Conservation (phyloP, 2,113 vertebrate species). For the Poeciliopsis prolifica region DNA sequence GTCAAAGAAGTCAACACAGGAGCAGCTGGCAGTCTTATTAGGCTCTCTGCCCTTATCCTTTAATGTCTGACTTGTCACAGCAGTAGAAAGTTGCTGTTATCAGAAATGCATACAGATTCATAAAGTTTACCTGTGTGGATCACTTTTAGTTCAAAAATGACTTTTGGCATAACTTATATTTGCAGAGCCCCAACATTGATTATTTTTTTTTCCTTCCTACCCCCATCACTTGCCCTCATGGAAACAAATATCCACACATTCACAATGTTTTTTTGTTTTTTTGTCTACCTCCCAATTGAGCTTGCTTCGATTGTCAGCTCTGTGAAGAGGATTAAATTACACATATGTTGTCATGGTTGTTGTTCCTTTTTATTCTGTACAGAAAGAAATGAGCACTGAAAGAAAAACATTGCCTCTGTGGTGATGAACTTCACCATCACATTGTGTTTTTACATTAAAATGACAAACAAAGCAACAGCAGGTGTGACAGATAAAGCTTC, state of each 20-base stretch:
- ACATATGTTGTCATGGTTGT: slow-evolving; percentile 77
- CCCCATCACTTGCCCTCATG: slow-evolving; percentile 12
- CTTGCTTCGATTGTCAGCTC: slow-evolving; percentile 80
- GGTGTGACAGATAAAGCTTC: neutral
- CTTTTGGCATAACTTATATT: slow-evolving; percentile 85
- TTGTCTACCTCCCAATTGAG: slow-evolving; percentile 70
- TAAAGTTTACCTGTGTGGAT: slow-evolving; percentile 81
- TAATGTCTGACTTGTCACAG: slow-evolving; percentile 76
- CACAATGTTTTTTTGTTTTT: slow-evolving; percentile 32
- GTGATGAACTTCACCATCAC: slow-evolving; percentile 30
- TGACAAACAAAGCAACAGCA: neutral
- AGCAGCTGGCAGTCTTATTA: slow-evolving; percentile 45
- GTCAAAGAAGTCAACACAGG: slow-evolving; percentile 31
- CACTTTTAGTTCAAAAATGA: slow-evolving; percentile 80
- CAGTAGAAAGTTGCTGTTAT: slow-evolving; percentile 70
- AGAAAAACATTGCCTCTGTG: slow-evolving; percentile 63
- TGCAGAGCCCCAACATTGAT: slow-evolving; percentile 85
- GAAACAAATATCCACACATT: slow-evolving; percentile 7
- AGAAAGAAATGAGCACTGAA: slow-evolving; percentile 66
- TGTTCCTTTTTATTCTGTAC: slow-evolving; percentile 69
- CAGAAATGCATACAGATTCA: slow-evolving; percentile 71
- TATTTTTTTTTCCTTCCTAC: slow-evolving; percentile 45
- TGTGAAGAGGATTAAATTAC: slow-evolving; percentile 85
- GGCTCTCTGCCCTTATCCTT: slow-evolving; percentile 17
- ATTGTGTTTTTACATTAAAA: slow-evolving; percentile 17